These are phyloP conservation scores for Panonychus citri DNA, from an alignment of 1,140 invertebrate species.

Conservation along the genomic window DNA sequence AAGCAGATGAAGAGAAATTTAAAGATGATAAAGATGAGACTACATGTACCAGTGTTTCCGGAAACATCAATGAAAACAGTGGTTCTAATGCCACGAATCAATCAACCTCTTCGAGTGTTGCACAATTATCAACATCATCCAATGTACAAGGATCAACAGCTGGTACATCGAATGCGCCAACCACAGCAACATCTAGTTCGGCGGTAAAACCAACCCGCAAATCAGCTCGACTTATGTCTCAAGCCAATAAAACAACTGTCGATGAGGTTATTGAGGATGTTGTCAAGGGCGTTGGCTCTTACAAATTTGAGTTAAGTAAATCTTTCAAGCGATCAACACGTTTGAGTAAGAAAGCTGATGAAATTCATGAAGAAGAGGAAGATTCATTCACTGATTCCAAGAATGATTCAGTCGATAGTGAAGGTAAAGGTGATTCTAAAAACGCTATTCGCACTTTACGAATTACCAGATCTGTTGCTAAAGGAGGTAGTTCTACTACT, in stretches of 20 bases:
- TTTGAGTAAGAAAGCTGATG: slow-evolving; percentile 16
- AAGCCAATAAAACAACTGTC: slow-evolving; percentile 31
- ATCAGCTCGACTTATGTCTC: slow-evolving; percentile 32
- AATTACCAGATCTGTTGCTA: slow-evolving; percentile 7
- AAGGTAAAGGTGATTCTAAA: background rate
- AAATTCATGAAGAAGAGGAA: slow-evolving; percentile 7
- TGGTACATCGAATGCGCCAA: background rate
- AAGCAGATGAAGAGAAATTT: slow-evolving; percentile 11
- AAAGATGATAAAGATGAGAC: slow-evolving; percentile 2
- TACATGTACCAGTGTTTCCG: background rate
- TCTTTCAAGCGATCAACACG: slow-evolving; percentile 8
- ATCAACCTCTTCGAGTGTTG: background rate
- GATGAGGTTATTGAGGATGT: slow-evolving; percentile 70
- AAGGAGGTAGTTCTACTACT: background rate
- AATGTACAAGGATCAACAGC: background rate
- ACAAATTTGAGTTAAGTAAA: background rate
- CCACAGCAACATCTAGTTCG: background rate
- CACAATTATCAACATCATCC: background rate
- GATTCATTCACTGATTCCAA: background rate
- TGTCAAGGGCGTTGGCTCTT: slow-evolving; percentile 31
- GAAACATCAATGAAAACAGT: slow-evolving; percentile 1
- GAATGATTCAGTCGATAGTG: background rate
- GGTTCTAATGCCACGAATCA: background rate
- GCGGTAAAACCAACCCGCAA: slow-evolving; percentile 29
- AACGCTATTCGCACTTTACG: slow-evolving; percentile 8